A percentile compares a stretch with the other conserved stretches of the same genome.
These are phyloP conservation scores for Galerucella pusilla DNA, from an alignment of 2,888 invertebrate species.

Conservation along the genomic window DNA sequence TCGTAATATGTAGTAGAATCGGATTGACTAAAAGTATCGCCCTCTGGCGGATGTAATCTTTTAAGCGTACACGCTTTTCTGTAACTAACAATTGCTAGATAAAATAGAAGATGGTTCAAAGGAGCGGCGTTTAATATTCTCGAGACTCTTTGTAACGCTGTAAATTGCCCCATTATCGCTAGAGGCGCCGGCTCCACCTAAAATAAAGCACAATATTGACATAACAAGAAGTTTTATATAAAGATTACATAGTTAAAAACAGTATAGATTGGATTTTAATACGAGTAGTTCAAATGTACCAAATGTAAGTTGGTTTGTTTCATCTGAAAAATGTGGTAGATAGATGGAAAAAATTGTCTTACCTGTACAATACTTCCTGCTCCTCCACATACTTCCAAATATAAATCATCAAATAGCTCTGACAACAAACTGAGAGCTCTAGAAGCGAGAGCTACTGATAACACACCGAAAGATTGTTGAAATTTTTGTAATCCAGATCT, in stretches of 20 bases:
- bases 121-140: conserved; percentile 78
- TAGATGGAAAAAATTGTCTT: no score
- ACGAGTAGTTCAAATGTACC: no score
- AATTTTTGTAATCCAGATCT: conserved; percentile 79
- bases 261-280: no score
- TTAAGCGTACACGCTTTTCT: conserved; percentile 90
- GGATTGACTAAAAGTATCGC: conserved; percentile 86
- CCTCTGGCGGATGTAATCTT: conserved; percentile 84
- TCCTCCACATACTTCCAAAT: conserved; percentile 74
- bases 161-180: conserved; percentile 73
- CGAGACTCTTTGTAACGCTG: conserved; percentile 77
- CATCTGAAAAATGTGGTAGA: no score
- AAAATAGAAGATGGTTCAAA: conserved; percentile 85
- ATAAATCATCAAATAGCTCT: conserved; percentile 80
- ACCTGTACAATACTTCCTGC: conserved; percentile 57
- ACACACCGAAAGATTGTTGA: conserved; percentile 88
- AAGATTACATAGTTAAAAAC: background rate
- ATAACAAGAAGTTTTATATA: background rate
- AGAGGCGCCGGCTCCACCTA: conserved; percentile 72
- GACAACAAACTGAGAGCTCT: conserved; percentile 83
- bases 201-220: conserved; percentile 33
- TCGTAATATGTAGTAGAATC: conserved; percentile 97
- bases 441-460: conserved; percentile 89
- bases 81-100: conserved; percentile 89
- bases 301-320: no score